Evolutionary conservation across 2,888 invertebrate species (phyloP), one percentile per base, ranked within the genome.

Genomic region (Barypeithes pellucidus): DNA sequence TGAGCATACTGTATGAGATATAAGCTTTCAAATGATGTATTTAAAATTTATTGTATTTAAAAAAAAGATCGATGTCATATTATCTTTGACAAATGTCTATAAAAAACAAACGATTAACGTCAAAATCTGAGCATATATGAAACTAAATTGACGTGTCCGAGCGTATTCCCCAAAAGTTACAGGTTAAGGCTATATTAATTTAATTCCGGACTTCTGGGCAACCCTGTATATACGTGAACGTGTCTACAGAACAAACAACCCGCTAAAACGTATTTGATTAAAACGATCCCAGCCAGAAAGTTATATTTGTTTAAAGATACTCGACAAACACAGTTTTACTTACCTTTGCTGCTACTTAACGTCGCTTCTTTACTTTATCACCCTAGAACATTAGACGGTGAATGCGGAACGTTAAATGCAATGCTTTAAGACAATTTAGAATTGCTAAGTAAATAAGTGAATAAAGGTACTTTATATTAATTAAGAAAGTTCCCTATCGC

Each of bases 391-490:
- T 57, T 57, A 33, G 33, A 57, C 54, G 54, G 75, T 75, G 75
- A 78, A 79, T 78, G 75, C 71, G 78, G 77, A 78, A 77, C 78
- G 78, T 77, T 78, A 73, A 78, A 78, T 77, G 78, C 76, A 67
- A 67, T 67, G 77, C 77, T 79, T 77, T 33, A 57, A 57, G 54
- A 80, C 78, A 77, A 80, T 79, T 78, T 77, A 74, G 79, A 77
- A 77, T 78, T 76, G 75, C 77, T 78, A 75, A 79, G 78, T 78
- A 79, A 79, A 79, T 80, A 80, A 80, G 74, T 75, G 78, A 77
- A 78, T 76, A 77, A 80, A 80, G 80, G 79, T 80, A 76, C 80
- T 80, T 79, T 78, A 80, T 80, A 80, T 80, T 80, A 80, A 80
- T 80, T 79, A 79, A 79, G 78, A 76, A 78, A 79, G 75, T 80